A percentile compares a stretch with the other conserved stretches of the same genome.
Conservation (phyloP, 2,888 invertebrate species). For the Morinoia aosen region DNA sequence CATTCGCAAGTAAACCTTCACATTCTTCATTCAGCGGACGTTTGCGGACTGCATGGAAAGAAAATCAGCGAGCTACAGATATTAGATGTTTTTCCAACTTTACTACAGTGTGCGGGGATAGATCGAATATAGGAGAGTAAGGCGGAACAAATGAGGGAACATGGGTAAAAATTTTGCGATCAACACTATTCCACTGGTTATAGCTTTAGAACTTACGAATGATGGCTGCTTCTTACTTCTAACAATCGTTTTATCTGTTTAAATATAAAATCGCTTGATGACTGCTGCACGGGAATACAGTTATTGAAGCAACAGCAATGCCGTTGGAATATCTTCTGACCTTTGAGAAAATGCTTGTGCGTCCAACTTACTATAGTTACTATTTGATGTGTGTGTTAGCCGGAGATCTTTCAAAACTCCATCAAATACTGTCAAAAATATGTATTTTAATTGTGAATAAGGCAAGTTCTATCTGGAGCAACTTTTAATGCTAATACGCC, state of each 20-base stretch:
- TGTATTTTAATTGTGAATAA: not conserved
- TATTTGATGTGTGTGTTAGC: not conserved
- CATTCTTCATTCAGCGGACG: not conserved
- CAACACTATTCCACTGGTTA: not conserved
- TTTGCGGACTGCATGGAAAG: not conserved
- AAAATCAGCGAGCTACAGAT: not conserved
- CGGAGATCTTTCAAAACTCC: not conserved
- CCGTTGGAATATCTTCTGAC: not conserved
- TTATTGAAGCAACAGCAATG: not conserved
- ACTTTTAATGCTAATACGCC: too few species aligned
- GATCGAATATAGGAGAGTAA: not conserved
- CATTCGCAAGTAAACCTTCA: slow-evolving; percentile 7
- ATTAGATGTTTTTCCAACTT: not conserved
- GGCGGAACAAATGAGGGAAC: not conserved
- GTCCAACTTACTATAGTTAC: not conserved
- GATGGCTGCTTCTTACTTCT: not conserved
- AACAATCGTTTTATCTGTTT: not conserved
- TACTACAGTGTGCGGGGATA: not conserved
- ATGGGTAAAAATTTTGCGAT: not conserved
- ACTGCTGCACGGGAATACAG: not conserved
- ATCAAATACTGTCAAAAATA: not conserved
- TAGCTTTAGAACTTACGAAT: not conserved
- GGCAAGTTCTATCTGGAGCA: not conserved
- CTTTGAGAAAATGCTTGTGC: not conserved
- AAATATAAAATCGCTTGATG: not conserved